Evolutionary conservation across 30 jellyfish, hydroid and myxozoan genomes (phyloP).

Genomic region (Chironex yamaguchii): DNA sequence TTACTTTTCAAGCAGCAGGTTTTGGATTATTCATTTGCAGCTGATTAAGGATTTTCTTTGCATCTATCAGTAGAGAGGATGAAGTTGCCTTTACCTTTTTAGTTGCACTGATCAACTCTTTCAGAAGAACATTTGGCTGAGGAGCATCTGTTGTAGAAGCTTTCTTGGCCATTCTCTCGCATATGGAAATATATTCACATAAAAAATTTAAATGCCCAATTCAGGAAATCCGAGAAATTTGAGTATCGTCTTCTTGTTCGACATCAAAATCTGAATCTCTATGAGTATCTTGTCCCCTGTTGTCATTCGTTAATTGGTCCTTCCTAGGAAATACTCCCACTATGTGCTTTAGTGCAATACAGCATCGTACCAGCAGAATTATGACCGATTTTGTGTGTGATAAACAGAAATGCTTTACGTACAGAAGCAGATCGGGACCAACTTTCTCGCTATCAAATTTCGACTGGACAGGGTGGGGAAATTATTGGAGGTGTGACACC

Average conservation of each 20-base stretch:
- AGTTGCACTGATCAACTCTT: conserved; percentile 50
- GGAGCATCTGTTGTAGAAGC: conserved; percentile 68
- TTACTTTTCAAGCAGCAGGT: conserved; percentile 28
- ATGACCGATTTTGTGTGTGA: no score
- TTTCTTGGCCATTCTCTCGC: conserved; percentile 53
- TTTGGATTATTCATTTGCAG: conserved; percentile 17
- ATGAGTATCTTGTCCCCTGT: no score
- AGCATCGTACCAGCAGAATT: no score
- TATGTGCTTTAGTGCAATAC: no score
- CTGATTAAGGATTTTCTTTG: conserved; percentile 67
- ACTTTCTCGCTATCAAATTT: no score
- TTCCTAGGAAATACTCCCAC: no score
- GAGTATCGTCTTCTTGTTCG: conserved; percentile 41
- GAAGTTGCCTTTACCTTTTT: conserved; percentile 64
- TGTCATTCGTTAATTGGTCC: no score
- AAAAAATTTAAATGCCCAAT: conserved; percentile 31
- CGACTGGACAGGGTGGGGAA: no score
- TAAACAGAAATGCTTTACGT: no score
- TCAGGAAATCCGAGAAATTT: conserved; percentile 52
- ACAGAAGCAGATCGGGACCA: no score
- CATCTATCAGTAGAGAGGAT: conserved; percentile 52
- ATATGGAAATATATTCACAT: conserved; percentile 54
- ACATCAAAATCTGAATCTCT: conserved; percentile 10
- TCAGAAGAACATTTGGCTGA: conserved; percentile 52
- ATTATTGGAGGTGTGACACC: no score